A percentile compares a stretch with the other conserved stretches of the same genome.
These are phyloP conservation scores for Diuraphis noxia DNA, from an alignment of 1,140 invertebrate genomes.

Conservation along the genomic window DNA sequence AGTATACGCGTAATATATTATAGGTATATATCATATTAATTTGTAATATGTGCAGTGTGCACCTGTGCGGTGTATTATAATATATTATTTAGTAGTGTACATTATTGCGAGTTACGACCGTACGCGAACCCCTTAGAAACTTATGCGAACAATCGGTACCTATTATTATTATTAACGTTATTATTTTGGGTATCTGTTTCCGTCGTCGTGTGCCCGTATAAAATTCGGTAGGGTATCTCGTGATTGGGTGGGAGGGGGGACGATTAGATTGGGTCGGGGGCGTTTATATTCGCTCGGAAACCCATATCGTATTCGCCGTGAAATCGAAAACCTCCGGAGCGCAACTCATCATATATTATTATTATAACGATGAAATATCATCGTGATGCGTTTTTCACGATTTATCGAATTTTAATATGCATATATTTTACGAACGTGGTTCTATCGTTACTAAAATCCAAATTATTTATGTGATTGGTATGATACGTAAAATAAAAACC, in stretches of 20 bases:
- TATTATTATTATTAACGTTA: neutral
- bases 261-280: neutral
- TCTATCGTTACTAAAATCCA: too few relatives aligned
- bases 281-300: neutral
- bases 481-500: neutral
- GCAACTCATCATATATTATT: neutral
- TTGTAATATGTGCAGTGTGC: neutral
- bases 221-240: neutral
- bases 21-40: neutral
- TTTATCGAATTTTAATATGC: neutral
- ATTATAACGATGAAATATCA: neutral
- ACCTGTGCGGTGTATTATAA: neutral
- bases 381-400: neutral
- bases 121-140: neutral
- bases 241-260: too few relatives aligned
- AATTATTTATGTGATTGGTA: neutral
- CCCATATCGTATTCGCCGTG: neutral
- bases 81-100: neutral
- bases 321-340: neutral
- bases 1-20: neutral
- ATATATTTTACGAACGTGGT: neutral
- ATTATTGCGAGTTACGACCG: neutral
- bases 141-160: neutral
- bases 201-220: neutral
- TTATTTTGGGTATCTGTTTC: neutral